These are phyloP conservation scores for Aleiodes alternator DNA, from an alignment of 2,888 invertebrate species.

Conservation along the genomic window DNA sequence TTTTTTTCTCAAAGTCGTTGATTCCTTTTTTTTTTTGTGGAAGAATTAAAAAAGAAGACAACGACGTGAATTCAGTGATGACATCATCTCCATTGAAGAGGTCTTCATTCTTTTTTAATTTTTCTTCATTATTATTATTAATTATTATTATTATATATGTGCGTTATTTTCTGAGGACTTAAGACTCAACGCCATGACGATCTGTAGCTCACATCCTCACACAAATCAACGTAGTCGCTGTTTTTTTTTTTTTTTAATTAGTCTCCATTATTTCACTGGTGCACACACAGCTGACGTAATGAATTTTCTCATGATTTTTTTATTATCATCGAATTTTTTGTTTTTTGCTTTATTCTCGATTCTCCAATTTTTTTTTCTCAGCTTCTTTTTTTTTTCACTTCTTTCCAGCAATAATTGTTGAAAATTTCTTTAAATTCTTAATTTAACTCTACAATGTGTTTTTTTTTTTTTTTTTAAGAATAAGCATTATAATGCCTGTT, in stretches of 20 bases:
- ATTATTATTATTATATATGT: constrained; percentile 49
- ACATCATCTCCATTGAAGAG: constrained; percentile 43
- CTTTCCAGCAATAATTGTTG: constrained; percentile 48
- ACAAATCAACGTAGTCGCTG: constrained; percentile 70
- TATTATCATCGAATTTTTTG: constrained; percentile 29
- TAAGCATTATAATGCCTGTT: constrained; percentile 67
- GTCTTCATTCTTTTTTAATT: too few relatives aligned
- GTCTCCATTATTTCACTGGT: constrained; percentile 40
- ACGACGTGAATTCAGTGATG: constrained; percentile 44
- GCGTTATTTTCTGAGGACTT: constrained; percentile 58
- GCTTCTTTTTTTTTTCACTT: too few relatives aligned
- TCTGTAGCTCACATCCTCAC: constrained; percentile 70
- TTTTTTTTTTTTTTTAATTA: constrained; percentile 58
- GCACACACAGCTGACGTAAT: constrained; percentile 47
- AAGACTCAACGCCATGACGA: constrained; percentile 69
- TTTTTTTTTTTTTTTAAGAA: constrained; percentile 55
- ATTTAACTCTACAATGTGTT: constrained; percentile 65
- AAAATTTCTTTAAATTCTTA: constrained; percentile 56
- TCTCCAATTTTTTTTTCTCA: constrained; percentile 43
- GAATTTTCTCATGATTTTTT: constrained; percentile 46
- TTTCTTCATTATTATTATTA: too few relatives aligned
- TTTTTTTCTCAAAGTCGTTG: constrained; percentile 36
- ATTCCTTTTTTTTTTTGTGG: constrained; percentile 20
- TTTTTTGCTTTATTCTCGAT: constrained; percentile 10
- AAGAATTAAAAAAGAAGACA: constrained; percentile 28